Base-by-base conservation (phyloP, 2,888 invertebrate species). In the Spilarctia lutea region DNA sequence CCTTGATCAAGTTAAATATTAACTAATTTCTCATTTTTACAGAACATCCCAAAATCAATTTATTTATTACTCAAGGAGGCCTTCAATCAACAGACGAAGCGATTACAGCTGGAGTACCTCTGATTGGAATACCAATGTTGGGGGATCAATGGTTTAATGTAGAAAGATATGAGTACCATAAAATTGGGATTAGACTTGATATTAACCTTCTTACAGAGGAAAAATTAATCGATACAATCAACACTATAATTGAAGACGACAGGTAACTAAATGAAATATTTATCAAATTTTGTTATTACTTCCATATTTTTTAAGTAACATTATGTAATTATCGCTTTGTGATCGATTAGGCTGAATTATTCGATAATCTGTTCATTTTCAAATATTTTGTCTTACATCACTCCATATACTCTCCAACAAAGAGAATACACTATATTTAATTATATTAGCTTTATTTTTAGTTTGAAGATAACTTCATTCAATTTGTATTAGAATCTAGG, bases 21-120 rank as follows among this genome's bases (percentile, higher is more conserved):
- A 0, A 60, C 60, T 13, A 30, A 30, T 30, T 30, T 13, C 30
- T 45, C 13, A 13, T 35, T 60, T 56, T 78, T 75, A 33, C 69
- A 91, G 91, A 74, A 45, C 95, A 96, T 81, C 90, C 91, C 24
- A 96, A 96, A 71, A 77, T 96, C 0, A 96, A 94, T 77, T 73
- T 94, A 2, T 96, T 96, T 73, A 91, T 95, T 65, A 94, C 93
- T 0, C 96, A 95, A 89, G 94, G 94, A 68, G 96, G 96, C 3
- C 79, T 94, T 3, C 94, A 95, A 71, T 95, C 95, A 0, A 88
- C 92, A 0, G 93, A 94, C 33, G 95, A 96, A 78, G 91, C 94
- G 2, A 89, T 95, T 20, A 87, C 85, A 33, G 91, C 91, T 6
- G 91, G 89, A 63, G 91, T 94, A 1, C 94, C 95, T 3, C 75